Base-by-base conservation (phyloP, 2,113 vertebrate species). In the Podarcis muralis region DNA sequence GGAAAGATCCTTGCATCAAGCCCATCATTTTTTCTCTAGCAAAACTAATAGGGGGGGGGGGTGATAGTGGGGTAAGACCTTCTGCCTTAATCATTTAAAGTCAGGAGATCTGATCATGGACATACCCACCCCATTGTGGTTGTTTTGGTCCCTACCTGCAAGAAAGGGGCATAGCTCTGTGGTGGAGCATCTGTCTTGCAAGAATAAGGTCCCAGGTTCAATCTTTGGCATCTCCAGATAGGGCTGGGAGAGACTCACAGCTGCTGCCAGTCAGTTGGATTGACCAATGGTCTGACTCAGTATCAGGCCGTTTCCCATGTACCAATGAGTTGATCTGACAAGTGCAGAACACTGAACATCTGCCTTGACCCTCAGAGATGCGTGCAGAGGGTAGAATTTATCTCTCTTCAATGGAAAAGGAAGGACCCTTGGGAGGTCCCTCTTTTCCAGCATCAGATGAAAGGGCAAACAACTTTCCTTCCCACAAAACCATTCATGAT, bases 21-120 rank as follows among this genome's bases (percentile, higher is more conserved):
- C n/a, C 71, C n/a, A 90, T 90, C 37, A 53, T 53, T 72, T 72
- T 72, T 72, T 72, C 71, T 72, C 71, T n/a, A n/a, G n/a, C 71
- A 72, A n/a, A 20, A 20, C 59, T 15, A 62, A 62, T 18, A 20
- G 59, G 71, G 30, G n/a, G 71, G 30, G n/a, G 48, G 48, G 0
- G 12, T 53, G 48, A 12, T 53, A 53, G 48, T 53, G 48, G 48
- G 48, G 11, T 53, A 53, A 53, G 48, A 0, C 48, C 48, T 53
- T 11, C 48, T 0, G 9, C 11, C 11, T 74, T 74, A 25, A 25
- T 74, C 32, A 16, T 13, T 27, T 35, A 18, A 69, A 20, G 32
- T 40, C 40, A 40, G 37, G n/a, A 48, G 27, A 68, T 71, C 27
- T 27, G 22, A 40, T 69, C 15, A 3, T 71, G 66, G 48, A 37